Base-by-base conservation (phyloP, 2,888 invertebrate species). In the Drosophila sordidula region DNA sequence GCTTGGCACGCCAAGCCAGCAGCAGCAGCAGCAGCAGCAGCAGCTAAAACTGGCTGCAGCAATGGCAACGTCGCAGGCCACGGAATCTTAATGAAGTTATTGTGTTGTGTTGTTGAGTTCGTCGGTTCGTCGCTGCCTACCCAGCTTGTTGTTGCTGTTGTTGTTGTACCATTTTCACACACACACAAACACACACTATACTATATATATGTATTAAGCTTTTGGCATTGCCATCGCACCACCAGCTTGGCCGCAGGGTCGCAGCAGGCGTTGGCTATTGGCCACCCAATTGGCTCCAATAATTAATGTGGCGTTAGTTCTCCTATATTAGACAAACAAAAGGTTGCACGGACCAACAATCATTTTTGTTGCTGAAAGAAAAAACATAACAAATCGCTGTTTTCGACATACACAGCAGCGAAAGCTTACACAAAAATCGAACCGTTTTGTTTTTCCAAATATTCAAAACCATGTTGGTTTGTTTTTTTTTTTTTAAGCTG, bases 71-170 rank as follows among this genome's bases (percentile, higher is more conserved):
- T 57, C 61, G 65, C 72, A 69, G 61, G 75, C 78, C 69, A 75
- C 62, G 83, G 85, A 84, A 85, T 84, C 83, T 85, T 85, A 87
- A 85, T 87, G 85, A 86, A 86, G 84, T 86, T 84, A 84, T 84
- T 86, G 84, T 86, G 73, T 80, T 72, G 77, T 46, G 67, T 59
- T 72, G 58, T 49, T 51, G 42, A 50, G 75, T 61, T 65, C 61
- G 54, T 41, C 42, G 25, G 34, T 54, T 22, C 16, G 62, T 25
- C 50, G 50, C 34, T 42, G 59, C 29, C 32, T 63, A 49, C 18
- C 44, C 49, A 52, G 56, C 64, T 56, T 65, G 47, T 49, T 41
- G 59, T 38, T 46, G 32, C 4, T 32, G 32, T 32, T 32, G 52
- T 46, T 72, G 56, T 41, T 58, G 67, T 58, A 52, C 56, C 56